Conservation (phyloP, 2,888 invertebrate genomes). For the Leucophenga montana region DNA sequence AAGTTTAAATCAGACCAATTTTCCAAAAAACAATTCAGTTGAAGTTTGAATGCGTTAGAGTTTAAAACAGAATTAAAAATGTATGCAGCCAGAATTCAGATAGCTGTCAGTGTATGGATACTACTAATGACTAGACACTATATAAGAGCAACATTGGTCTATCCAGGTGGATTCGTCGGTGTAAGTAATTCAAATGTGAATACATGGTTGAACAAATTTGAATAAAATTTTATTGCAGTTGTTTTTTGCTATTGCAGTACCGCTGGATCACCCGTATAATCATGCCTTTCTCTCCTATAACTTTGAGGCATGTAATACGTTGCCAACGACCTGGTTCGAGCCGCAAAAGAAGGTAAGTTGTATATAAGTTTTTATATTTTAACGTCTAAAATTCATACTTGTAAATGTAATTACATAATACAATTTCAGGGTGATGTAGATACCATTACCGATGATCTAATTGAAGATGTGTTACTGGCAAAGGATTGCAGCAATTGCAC, state of each 20-base stretch:
- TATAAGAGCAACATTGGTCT: no score
- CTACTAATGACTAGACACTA: no score
- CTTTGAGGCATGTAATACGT: conserved; percentile 80
- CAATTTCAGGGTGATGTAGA: conserved; percentile 49
- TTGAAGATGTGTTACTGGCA: no score
- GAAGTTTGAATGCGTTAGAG: no score
- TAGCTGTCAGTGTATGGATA: no score
- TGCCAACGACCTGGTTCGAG: conserved; percentile 76
- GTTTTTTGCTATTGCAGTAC: conserved; percentile 78
- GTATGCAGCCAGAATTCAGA: no score
- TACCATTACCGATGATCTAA: not conserved
- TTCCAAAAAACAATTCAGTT: no score
- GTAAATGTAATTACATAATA: conserved; percentile 27
- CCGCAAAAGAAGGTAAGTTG: conserved; percentile 39
- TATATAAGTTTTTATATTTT: no score
- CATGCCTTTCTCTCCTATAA: conserved; percentile 84
- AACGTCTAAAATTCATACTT: no score
- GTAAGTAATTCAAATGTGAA: not conserved
- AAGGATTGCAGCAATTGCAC: conserved; percentile 7
- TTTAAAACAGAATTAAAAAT: no score
- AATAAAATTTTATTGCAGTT: conserved; percentile 69
- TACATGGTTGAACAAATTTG: no score
- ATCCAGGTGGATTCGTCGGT: not conserved
- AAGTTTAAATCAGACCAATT: no score
- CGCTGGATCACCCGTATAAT: conserved; percentile 80